phyloP scores from a whole-genome alignment of 2,888 invertebrate genomes.

The Troides oblongomaculatus region DNA sequence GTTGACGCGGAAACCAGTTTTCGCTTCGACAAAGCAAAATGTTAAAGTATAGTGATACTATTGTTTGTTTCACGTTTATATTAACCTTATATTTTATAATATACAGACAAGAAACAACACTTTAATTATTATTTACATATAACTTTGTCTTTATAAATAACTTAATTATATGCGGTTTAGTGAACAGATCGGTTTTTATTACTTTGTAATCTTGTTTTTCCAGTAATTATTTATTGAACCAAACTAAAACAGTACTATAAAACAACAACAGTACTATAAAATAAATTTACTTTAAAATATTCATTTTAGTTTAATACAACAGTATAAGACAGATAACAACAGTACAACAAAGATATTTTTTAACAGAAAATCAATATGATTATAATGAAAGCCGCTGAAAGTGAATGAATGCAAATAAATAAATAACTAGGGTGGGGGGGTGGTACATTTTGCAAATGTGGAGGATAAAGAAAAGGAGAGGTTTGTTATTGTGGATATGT shows the following conservation, averaged over 20 bases:
- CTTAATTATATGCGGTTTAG: no score
- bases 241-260: not conserved
- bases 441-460: slow-evolving; percentile 18
- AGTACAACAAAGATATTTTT: not conserved
- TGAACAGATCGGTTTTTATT: not conserved
- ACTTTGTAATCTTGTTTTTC: not conserved
- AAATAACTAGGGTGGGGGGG: not conserved
- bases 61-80: not conserved
- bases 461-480: slow-evolving; percentile 54
- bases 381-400: not conserved
- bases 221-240: not conserved
- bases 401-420: not conserved
- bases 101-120: not conserved
- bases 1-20: not conserved
- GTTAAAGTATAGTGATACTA: no score
- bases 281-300: no score
- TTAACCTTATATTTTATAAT: not conserved
- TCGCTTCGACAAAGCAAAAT: not conserved
- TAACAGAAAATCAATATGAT: not conserved
- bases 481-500: slow-evolving; percentile 58
- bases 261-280: not conserved
- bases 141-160: no score
- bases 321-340: no score
- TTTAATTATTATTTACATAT: no score
- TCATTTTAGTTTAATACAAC: not conserved